Percentiles rank a stretch among this genome's conserved stretches.
These are phyloP conservation scores for Temnothorax unifasciatus DNA, from an alignment of 2,888 invertebrate species.

Conservation along the genomic window DNA sequence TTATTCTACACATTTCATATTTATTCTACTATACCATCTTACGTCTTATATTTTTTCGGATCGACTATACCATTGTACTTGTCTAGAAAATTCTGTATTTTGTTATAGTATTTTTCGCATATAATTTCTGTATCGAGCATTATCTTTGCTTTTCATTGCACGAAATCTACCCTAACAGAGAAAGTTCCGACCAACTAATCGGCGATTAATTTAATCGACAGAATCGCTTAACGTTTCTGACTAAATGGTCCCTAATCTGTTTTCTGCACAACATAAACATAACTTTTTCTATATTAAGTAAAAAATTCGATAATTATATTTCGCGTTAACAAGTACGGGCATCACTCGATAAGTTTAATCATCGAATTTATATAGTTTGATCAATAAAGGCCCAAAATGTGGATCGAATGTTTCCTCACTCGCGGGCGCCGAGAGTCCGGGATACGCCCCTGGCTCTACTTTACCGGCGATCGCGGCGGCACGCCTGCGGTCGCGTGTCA, in stretches of 20 bases:
- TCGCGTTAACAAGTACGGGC: not conserved
- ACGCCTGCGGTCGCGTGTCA: not conserved
- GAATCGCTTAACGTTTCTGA: not conserved
- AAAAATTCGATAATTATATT: not conserved
- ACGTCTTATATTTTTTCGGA: not conserved
- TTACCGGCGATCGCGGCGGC: not conserved
- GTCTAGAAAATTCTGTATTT: conserved; percentile 7
- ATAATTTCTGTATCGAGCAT: conserved; percentile 7
- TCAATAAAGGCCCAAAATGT: not conserved
- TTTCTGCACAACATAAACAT: not conserved
- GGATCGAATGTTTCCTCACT: not conserved
- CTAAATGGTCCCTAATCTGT: not conserved
- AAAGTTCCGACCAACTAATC: not conserved
- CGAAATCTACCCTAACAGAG: not conserved
- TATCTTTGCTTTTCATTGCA: not conserved
- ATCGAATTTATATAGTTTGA: no score
- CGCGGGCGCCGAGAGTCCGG: no score
- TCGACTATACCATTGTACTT: not conserved
- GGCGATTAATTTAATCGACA: not conserved
- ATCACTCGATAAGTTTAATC: not conserved
- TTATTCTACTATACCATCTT: not conserved
- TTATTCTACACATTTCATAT: not conserved
- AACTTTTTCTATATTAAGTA: not conserved
- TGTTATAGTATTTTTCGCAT: conserved; percentile 8
- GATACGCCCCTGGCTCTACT: not conserved